Evolutionary conservation across 1,140 invertebrate species (phyloP), one percentile per base, ranked within the genome.

Genomic region (Oedothorax gibbosus): DNA sequence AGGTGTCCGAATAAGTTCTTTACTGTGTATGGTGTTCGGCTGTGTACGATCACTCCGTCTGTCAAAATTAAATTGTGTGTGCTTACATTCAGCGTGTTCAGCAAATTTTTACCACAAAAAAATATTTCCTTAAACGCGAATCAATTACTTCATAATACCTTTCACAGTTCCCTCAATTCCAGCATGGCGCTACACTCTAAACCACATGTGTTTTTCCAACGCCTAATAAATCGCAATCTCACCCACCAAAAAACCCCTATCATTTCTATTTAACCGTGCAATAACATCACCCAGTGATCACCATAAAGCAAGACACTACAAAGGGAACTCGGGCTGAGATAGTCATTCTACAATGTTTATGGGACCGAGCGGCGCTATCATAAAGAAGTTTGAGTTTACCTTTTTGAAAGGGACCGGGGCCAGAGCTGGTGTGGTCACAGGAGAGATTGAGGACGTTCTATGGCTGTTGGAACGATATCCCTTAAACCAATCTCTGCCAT

Each of bases 381-480:
- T 84, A 84, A 84, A 84, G 81, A 84, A 84, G 72, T 84, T 84
- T 71, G 60, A 68, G 81, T 84, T 84, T 84, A 84, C 81, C 81
- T 84, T 84, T 84, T 84, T 21, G 49, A 79, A 84, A 84, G 69
- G 71, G 71, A 84, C 71, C 50, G n/a, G 35, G 57, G 72, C 81
- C 71, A 20, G 49, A 75, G 76, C 20, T 51, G 81, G 81, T 84
- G 81, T 68, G 72, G 81, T 84, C 81, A 84, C 81, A 75, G 60
- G 72, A 84, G 72, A 84, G 81, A 75, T 84, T 84, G 81, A 84
- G 81, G 81, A 84, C 81, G 81, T 84, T 84, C 81, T 84, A 84
- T 84, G 72, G 81, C 72, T 84, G 69, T 84, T 84, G 81, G 60
- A 84, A 76, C 81, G 81, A 84, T 84, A 84, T 84, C 81, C 81